A percentile compares a stretch with the other conserved stretches of the same genome.
Evolutionary conservation across 2,888 invertebrate genomes (phyloP).

Genomic region (Drosophila leonis): DNA sequence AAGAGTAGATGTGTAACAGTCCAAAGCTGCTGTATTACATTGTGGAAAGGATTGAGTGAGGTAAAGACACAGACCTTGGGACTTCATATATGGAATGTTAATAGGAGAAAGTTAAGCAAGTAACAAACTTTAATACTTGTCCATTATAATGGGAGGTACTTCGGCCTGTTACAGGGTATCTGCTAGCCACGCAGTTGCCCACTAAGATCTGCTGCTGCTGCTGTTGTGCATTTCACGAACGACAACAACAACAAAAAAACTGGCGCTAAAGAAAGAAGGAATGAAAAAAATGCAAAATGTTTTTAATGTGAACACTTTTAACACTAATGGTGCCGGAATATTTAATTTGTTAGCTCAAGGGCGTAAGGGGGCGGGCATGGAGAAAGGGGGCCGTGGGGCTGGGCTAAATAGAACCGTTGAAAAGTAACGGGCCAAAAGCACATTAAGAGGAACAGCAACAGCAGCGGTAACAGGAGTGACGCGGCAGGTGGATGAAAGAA

Average conservation of each 20-base stretch:
- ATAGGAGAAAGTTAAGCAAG: not conserved
- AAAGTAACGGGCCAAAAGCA: slow-evolving; percentile 39
- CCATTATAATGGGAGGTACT: not conserved
- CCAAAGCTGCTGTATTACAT: not conserved
- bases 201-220: not conserved
- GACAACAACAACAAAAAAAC: slow-evolving; percentile 27
- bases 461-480: slow-evolving; percentile 17
- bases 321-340: slow-evolving; percentile 85
- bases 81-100: not conserved
- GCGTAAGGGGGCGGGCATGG: not conserved
- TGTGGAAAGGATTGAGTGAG: not conserved
- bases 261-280: slow-evolving; percentile 25
- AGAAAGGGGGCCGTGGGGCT: not conserved
- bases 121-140: not conserved
- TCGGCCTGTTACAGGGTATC: slow-evolving; percentile 1
- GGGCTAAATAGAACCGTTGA: slow-evolving; percentile 33
- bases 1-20: not conserved
- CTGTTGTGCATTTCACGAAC: slow-evolving; percentile 36
- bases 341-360: slow-evolving; percentile 74
- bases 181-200: not conserved
- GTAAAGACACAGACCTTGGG: too few species aligned
- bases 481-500: slow-evolving; percentile 44
- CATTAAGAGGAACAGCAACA: slow-evolving; percentile 49
- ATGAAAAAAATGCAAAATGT: slow-evolving; percentile 78
- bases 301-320: slow-evolving; percentile 84